Conservation (phyloP, 2,888 invertebrate species). For the Emmelina monodactyla region DNA sequence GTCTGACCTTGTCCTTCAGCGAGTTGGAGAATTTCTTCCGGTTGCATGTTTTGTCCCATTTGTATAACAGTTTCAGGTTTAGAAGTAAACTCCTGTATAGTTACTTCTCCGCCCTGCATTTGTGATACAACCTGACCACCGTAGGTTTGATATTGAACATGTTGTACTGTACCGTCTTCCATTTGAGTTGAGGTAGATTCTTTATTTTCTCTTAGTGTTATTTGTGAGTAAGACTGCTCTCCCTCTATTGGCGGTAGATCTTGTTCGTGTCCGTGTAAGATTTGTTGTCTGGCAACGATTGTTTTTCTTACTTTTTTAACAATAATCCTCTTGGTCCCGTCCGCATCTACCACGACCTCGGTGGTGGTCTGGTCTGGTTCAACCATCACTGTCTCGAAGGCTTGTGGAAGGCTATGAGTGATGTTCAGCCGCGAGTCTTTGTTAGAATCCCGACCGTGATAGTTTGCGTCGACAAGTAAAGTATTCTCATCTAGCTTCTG, state of each 20-base stretch:
- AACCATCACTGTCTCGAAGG: conserved; percentile 82
- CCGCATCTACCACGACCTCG: conserved; percentile 80
- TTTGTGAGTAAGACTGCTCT: conserved; percentile 72
- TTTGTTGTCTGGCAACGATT: conserved; percentile 71
- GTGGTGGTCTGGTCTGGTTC: conserved; percentile 86
- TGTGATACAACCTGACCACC: conserved; percentile 71
- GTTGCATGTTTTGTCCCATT: conserved; percentile 63
- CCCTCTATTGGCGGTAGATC: conserved; percentile 64
- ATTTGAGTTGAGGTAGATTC: conserved; percentile 64
- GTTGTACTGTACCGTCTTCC: conserved; percentile 70
- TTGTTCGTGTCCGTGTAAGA: conserved; percentile 68
- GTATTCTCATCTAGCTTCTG: conserved; percentile 64
- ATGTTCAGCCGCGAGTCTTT: conserved; percentile 75
- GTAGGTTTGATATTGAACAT: conserved; percentile 69
- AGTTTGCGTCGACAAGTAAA: conserved; percentile 76
- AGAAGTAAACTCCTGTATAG: conserved; percentile 71
- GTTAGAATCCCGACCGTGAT: conserved; percentile 60
- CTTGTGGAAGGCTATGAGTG: conserved; percentile 74
- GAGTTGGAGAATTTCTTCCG: conserved; percentile 49
- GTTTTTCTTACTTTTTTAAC: conserved; percentile 77
- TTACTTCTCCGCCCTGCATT: conserved; percentile 69
- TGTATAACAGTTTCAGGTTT: conserved; percentile 68
- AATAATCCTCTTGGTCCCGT: conserved; percentile 82
- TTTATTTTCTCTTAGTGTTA: conserved; percentile 72
- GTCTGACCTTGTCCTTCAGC: conserved; percentile 44